Evolutionary conservation across 2,888 invertebrate species (phyloP), one percentile per base, ranked within the genome.

Genomic region (Theretra japonica): DNA sequence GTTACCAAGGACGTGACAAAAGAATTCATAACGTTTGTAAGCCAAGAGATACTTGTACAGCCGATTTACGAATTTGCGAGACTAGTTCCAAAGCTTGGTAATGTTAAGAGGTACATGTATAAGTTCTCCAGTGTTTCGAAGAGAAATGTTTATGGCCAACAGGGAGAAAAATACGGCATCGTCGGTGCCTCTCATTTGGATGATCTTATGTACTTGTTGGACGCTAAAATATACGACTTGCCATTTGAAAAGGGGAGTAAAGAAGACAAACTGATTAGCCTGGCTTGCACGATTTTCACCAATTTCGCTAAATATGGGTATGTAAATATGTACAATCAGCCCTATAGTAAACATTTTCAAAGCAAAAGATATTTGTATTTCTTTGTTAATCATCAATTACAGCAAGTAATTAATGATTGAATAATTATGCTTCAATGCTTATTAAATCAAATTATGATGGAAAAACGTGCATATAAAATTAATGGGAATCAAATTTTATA

Each of bases 261-360:
- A 70, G 85, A 86, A 30, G 86, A 85, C 70, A 76, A 84, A 25
- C 80, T 90, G 74, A 77, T 91, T 2, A 78, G 86, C 28, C 82
- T 86, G 23, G 82, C 81, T 0, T 88, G 88, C 73, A 74, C 78
- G 0, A 70, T 90, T 2, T 90, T 90, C 58, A 88, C 87, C 0
- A 91, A 90, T 73, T 90, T 90, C 69, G 90, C 89, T 2, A 90
- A 90, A 79, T 86, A 82, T 73, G 90, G 90, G 91, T 90, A 73
- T 86, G 88, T 82, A n/a, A n/a, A 50, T 28, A 5, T 6, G 19
- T 17, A 50, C 5, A 15, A 19, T 50, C 17, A 17, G 2, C 17
- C n/a, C n/a, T n/a, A n/a, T n/a, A 50, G 17, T 17, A 50, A 33
- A 8, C n/a, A n/a, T n/a, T 33, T 33, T 7, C 7, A 33, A 33